Conservation (phyloP, 2,797 vertebrate species). For the Gallinago nigripennis region DNA sequence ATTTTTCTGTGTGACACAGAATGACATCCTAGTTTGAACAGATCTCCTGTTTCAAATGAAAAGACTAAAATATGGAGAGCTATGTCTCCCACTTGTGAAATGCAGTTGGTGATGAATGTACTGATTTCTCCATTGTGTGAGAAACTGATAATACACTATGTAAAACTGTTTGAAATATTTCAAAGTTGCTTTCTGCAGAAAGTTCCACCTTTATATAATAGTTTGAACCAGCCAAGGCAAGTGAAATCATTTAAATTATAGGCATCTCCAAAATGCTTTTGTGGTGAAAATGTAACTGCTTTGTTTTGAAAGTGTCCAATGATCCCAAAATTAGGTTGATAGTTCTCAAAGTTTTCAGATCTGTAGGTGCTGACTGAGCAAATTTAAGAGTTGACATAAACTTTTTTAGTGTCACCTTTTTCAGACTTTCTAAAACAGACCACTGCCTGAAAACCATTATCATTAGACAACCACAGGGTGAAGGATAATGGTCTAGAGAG, state of each 20-base stretch:
- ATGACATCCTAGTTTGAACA: background rate
- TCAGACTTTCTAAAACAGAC: background rate
- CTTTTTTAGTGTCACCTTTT: background rate
- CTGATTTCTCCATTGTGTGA: constrained; percentile 1
- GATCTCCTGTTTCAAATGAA: background rate
- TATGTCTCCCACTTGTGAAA: background rate
- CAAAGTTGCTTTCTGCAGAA: background rate
- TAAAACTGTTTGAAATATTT: background rate
- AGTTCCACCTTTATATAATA: background rate
- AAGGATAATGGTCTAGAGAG: background rate
- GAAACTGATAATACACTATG: background rate
- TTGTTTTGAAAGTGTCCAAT: background rate
- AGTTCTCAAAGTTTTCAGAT: background rate
- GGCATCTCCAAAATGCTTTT: background rate
- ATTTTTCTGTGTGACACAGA: background rate
- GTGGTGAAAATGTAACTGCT: background rate
- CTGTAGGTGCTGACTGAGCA: background rate
- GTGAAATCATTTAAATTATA: background rate
- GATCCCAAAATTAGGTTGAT: background rate
- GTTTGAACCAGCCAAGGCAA: background rate
- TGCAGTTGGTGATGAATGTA: background rate
- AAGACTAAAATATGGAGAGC: background rate
- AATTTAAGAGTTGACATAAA: background rate
- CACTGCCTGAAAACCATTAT: background rate
- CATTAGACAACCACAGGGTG: background rate